Evolutionary conservation across 2,797 vertebrate genomes (phyloP).

Genomic region (Rallus crepitans): DNA sequence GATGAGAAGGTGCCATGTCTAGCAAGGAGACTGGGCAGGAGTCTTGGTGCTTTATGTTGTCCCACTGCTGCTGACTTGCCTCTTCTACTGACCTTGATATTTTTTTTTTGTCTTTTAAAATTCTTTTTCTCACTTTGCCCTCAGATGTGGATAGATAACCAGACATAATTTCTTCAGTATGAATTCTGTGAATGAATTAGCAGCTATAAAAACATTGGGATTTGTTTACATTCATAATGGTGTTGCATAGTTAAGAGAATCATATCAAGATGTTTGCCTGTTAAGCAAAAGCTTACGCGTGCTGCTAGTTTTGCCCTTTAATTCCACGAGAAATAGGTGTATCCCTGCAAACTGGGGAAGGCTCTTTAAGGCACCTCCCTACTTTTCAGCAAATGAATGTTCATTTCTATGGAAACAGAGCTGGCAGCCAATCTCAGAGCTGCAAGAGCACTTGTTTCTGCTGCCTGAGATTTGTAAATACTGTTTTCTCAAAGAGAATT

Average conservation of each 20-base stretch:
- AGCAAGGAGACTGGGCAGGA: neutral
- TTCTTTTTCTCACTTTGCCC: neutral
- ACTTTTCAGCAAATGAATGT: constrained; percentile 31
- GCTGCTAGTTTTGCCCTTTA: neutral
- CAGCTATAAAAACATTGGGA: neutral
- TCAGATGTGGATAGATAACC: neutral
- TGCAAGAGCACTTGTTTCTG: constrained; percentile 5
- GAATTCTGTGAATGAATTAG: neutral
- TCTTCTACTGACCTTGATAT: neutral
- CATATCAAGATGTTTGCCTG: neutral
- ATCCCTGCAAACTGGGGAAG: neutral
- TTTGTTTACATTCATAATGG: neutral
- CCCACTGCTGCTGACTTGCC: neutral
- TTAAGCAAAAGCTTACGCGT: accelerated
- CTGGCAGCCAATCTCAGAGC: constrained; percentile 14
- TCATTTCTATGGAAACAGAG: constrained; percentile 71
- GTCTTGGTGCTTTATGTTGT: neutral
- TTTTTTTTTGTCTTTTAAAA: neutral
- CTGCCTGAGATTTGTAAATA: constrained; percentile 48
- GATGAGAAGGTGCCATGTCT: neutral
- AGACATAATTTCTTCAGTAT: neutral
- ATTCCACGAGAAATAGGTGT: neutral
- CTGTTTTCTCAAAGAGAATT: neutral
- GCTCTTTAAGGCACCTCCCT: constrained; percentile 6
- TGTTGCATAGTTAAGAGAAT: neutral